Evolutionary conservation across 2,888 invertebrate genomes (phyloP), one percentile per base, ranked within the genome.

Genomic region (Hipparchia semele): DNA sequence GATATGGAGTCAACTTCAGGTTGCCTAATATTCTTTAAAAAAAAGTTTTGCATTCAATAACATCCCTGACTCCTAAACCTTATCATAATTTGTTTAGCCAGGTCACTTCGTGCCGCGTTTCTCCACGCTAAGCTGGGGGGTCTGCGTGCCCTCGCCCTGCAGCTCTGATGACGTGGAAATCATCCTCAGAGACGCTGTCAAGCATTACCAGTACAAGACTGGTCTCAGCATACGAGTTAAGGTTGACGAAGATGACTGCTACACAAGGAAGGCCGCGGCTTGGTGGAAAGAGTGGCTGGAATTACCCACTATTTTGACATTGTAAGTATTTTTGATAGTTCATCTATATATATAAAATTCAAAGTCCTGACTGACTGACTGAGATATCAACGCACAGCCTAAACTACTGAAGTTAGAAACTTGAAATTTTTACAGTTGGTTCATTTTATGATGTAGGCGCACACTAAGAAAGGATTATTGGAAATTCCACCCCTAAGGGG

Each of bases 61-160:
- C 23, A 23, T 64, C 10, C 23, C 23, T 64, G 73, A 61, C 71
- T 72, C n/a, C 70, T 75, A 67, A 76, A 71, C 73, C 59, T 54
- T 73, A 64, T 71, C 73, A 71, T 76, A 71, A 77, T 76, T 90
- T 82, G 91, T 94, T 90, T 89, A 96, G 96, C 95, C 96, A 82
- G 95, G 95, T 86, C 96, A 96, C 90, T 96, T 96, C 87, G 94
- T 96, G 85, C 96, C 96, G 71, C 95, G 95, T 81, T 96, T 96
- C 87, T 95, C 96, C 45, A 95, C 96, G 76, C 90, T 95, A 77
- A 96, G 96, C 81, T 96, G 96, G 96, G 96, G 96, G 0, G 86
- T 96, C 33, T 96, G 96, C 82, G 90, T 96, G 66, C 96, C 96
- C 1, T 93, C 95, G 4, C 94, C 94, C 9, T 96, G 96, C 83